Evolutionary conservation across 1,140 invertebrate species (phyloP), one percentile per base, ranked within the genome.

Genomic region (Leptinotarsa lineolata): DNA sequence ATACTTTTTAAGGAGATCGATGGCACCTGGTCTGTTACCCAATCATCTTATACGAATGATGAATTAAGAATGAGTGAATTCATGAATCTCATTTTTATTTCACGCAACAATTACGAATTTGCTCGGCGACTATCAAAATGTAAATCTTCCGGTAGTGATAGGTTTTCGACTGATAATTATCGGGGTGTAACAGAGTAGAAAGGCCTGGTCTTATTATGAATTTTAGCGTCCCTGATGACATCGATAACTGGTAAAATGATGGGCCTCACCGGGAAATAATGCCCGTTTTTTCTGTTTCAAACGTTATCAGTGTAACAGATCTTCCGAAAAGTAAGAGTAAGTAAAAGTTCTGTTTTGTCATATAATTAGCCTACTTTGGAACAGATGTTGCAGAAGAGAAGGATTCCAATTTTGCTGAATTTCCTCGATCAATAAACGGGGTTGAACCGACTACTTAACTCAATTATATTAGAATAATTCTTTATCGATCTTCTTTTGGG

Each of bases 81-180:
- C 16, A 54, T 54, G 48, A 54, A 54, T 54, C 48, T 54, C 48
- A 54, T 15, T 54, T 54, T 54, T 54, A 54, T 54, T 54, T 54
- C 48, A 54, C 48, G 48, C 48, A 54, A 54, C n/a, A 54, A 54
- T 54, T 54, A 54, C 48, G 48, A 54, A 54, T 54, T 54, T 54
- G 48, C n/a, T 16, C n/a, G 48, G 15, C 48, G 48, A 18, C 48
- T 54, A 54, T 54, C 48, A 54, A 54, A 54, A 54, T 54, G 48
- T 54, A 54, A 54, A 54, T 54, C 48, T 54, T 54, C 48, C 48
- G 16, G 48, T 54, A 54, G 48, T 54, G 48, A 54, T 54, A 54
- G 48, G 48, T 18, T 54, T 54, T 54, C 48, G 48, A 54, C n/a
- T 15, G 48, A 54, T 54, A 54, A 54, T 54, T 54, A 54, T 54